Percentiles rank a stretch among this genome's conserved stretches.
These are phyloP conservation scores for Amiota mariae DNA, from an alignment of 2,888 invertebrate genomes.

Conservation along the genomic window DNA sequence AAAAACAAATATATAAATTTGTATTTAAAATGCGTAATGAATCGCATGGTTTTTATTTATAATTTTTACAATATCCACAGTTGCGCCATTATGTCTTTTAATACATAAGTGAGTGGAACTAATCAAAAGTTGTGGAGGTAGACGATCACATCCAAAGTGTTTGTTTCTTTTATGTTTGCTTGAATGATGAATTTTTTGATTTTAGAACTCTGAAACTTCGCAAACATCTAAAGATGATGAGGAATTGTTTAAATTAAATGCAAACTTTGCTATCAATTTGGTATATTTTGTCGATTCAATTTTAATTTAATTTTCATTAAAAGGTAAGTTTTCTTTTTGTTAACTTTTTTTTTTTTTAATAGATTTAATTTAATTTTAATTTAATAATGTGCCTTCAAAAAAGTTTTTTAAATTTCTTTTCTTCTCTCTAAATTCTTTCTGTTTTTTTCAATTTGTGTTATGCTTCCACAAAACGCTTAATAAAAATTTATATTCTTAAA, in stretches of 20 bases:
- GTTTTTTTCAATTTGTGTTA: neutral
- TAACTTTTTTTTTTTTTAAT: neutral
- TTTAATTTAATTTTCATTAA: slow-evolving; percentile 3
- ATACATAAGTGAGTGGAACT: no score
- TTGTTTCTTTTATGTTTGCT: neutral
- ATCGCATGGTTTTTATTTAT: neutral
- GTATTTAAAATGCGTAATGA: slow-evolving; percentile 14
- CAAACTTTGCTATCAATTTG: no score
- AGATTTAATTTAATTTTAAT: neutral
- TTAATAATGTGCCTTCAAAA: slow-evolving; percentile 24
- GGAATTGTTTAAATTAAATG: neutral
- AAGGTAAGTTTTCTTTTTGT: slow-evolving; percentile 10
- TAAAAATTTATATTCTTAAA: neutral
- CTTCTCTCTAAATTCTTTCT: neutral
- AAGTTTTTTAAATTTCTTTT: neutral
- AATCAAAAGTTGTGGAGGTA: no score
- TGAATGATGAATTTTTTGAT: neutral
- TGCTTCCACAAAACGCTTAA: neutral
- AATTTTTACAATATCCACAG: neutral
- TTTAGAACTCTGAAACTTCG: neutral
- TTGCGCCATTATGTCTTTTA: no score
- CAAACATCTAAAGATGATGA: neutral
- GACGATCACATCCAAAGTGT: neutral
- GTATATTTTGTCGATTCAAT: neutral
- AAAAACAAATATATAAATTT: slow-evolving; percentile 23